Evolutionary conservation across 1,140 invertebrate species (phyloP).

Genomic region (Belonocnema kinseyi): DNA sequence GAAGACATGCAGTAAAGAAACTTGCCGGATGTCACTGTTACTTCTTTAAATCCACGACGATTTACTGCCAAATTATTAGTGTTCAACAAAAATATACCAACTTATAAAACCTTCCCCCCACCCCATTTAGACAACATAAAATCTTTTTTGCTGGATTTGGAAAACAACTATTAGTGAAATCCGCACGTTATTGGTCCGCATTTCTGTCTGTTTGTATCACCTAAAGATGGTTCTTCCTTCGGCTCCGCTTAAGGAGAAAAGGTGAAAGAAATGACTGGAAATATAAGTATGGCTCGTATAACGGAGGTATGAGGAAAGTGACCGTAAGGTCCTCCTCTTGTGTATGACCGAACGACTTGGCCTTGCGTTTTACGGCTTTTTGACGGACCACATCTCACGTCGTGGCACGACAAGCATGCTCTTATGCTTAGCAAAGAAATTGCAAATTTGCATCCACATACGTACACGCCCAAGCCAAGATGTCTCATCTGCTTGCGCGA

Average conservation of each 20-base stretch:
- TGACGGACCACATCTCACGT: conserved; percentile 72
- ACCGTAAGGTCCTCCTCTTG: conserved; percentile 39
- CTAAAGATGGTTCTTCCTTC: neutral
- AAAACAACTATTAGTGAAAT: too few relatives aligned
- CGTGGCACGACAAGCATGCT: conserved; percentile 56
- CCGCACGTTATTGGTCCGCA: neutral
- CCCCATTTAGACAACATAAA: too few relatives aligned
- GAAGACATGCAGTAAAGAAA: too few relatives aligned
- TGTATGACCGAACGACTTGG: conserved; percentile 54
- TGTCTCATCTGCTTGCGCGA: conserved; percentile 8
- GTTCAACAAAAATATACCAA: too few relatives aligned
- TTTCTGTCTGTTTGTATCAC: neutral
- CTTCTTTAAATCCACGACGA: too few relatives aligned
- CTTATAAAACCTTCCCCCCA: too few relatives aligned
- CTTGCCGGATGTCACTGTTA: too few relatives aligned
- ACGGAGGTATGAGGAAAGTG: conserved; percentile 50
- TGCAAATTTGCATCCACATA: conserved; percentile 67
- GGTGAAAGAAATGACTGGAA: conserved; percentile 7
- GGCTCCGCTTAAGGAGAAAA: conserved; percentile 14
- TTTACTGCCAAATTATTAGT: too few relatives aligned
- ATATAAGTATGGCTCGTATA: conserved; percentile 48
- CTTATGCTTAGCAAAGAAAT: conserved; percentile 63
- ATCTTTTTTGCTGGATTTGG: too few relatives aligned
- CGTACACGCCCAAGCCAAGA: conserved; percentile 28
- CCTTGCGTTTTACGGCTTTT: conserved; percentile 70